Percentiles rank a stretch among this genome's conserved stretches.
Conservation (phyloP, 2,888 invertebrate genomes). For the Drosophila tripunctata region DNA sequence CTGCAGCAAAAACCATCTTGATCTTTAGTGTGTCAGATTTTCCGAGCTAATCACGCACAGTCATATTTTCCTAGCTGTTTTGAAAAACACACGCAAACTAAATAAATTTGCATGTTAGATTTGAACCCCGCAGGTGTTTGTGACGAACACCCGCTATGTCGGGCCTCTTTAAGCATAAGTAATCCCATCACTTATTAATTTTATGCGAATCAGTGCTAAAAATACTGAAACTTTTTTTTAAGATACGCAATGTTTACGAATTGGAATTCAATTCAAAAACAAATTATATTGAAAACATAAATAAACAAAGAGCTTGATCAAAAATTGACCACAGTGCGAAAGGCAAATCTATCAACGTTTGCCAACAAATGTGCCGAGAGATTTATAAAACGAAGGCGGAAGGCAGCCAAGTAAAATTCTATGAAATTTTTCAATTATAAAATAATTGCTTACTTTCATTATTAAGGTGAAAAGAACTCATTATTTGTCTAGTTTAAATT, state of each 20-base stretch:
- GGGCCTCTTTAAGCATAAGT: background rate
- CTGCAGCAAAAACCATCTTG: conserved; percentile 28
- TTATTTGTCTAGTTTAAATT: background rate
- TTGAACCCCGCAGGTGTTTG: conserved; percentile 30
- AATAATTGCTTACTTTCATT: background rate
- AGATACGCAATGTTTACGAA: conserved; percentile 49
- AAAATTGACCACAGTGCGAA: conserved; percentile 22
- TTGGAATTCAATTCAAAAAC: conserved; percentile 45
- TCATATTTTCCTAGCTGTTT: conserved; percentile 2
- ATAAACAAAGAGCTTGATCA: conserved; percentile 56
- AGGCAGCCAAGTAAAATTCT: background rate
- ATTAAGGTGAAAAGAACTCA: background rate
- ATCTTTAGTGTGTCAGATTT: conserved; percentile 30
- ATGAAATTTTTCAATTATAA: background rate
- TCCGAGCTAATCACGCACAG: conserved; percentile 53
- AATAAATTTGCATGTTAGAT: conserved; percentile 26
- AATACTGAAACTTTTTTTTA: conserved; percentile 23
- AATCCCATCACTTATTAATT: conserved; percentile 36
- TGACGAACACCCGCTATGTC: background rate
- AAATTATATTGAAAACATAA: conserved; percentile 44
- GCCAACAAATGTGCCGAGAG: conserved; percentile 4
- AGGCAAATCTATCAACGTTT: conserved; percentile 32
- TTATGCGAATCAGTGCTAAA: conserved; percentile 36
- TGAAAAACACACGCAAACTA: conserved; percentile 15
- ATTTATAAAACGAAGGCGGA: conserved; percentile 2